phyloP scores from a whole-genome alignment of 2,113 vertebrate species.

The Aldabrachelys gigantea region DNA sequence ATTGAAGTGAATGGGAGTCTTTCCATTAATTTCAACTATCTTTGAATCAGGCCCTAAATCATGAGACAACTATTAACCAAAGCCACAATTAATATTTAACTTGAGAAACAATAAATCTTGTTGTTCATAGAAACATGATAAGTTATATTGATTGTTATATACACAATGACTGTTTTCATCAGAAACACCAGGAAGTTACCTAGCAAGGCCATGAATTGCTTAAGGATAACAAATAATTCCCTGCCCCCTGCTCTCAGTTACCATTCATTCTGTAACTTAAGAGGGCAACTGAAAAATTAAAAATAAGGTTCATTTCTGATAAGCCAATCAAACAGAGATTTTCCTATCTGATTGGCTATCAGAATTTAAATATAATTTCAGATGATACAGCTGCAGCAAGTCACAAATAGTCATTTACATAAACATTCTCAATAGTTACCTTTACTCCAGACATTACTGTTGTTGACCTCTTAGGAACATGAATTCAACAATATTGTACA shows the following conservation, averaged over 20 bases:
- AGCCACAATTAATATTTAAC: constrained; percentile 46
- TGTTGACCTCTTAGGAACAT: not conserved
- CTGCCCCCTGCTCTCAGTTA: not conserved
- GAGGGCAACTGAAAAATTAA: not conserved
- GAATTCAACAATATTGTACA: not conserved
- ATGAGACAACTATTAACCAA: constrained; percentile 22
- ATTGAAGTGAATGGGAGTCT: constrained; percentile 17
- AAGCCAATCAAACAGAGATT: not conserved
- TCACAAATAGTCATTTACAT: not conserved
- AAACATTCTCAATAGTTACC: not conserved
- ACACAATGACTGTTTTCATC: not conserved
- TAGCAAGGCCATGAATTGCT: not conserved
- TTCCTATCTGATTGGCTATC: not conserved
- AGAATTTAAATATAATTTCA: not conserved
- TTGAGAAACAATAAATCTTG: constrained; percentile 19
- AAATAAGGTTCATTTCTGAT: not conserved
- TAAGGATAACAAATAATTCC: not conserved
- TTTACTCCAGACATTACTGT: not conserved
- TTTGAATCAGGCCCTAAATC: not conserved
- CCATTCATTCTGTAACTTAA: not conserved
- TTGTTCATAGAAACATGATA: constrained; percentile 9
- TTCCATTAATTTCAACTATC: constrained; percentile 37
- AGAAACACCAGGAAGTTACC: constrained; percentile 12
- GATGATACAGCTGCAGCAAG: not conserved
- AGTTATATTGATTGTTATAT: not conserved